These are phyloP conservation scores for Argyrosomus japonicus DNA, from an alignment of 2,113 vertebrate species.

Conservation along the genomic window DNA sequence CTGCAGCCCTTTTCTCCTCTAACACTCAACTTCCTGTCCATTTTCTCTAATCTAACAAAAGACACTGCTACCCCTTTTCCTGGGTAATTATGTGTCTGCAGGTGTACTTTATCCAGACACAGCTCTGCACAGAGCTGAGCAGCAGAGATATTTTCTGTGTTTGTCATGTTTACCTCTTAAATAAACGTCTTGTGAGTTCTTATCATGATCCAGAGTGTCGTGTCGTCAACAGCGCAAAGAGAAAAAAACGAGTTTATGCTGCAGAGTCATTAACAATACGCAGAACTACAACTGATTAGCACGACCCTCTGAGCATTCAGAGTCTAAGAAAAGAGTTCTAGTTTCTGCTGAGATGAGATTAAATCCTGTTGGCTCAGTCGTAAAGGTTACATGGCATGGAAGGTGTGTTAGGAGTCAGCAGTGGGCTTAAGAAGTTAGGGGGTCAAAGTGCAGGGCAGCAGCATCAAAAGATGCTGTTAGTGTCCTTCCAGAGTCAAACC, in stretches of 20 bases:
- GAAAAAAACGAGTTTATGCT: not conserved
- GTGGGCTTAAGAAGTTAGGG: slow-evolving; percentile 25
- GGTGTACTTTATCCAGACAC: not conserved
- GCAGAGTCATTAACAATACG: slow-evolving; percentile 12
- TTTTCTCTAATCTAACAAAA: slow-evolving; percentile 17
- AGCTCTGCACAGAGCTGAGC: not conserved
- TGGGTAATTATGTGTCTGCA: not conserved
- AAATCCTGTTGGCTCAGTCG: slow-evolving; percentile 19
- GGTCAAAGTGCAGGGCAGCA: slow-evolving; percentile 73
- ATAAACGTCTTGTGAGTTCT: slow-evolving; percentile 6
- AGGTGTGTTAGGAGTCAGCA: not conserved
- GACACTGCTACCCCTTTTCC: not conserved
- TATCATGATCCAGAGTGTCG: not conserved
- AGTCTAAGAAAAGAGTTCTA: not conserved
- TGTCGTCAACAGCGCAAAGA: slow-evolving; percentile 5
- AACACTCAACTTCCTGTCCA: not conserved
- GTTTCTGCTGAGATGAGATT: slow-evolving; percentile 1
- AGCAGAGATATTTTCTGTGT: not conserved
- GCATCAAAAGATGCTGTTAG: slow-evolving; percentile 19
- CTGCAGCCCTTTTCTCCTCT: not conserved
- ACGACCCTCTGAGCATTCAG: slow-evolving; percentile 4
- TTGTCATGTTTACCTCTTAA: not conserved
- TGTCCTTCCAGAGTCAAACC: slow-evolving; percentile 29
- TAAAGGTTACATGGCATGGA: slow-evolving; percentile 23
- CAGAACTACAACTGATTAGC: slow-evolving; percentile 3